Evolutionary conservation across 2,888 invertebrate genomes (phyloP).

Genomic region (Oxytorus armatus): DNA sequence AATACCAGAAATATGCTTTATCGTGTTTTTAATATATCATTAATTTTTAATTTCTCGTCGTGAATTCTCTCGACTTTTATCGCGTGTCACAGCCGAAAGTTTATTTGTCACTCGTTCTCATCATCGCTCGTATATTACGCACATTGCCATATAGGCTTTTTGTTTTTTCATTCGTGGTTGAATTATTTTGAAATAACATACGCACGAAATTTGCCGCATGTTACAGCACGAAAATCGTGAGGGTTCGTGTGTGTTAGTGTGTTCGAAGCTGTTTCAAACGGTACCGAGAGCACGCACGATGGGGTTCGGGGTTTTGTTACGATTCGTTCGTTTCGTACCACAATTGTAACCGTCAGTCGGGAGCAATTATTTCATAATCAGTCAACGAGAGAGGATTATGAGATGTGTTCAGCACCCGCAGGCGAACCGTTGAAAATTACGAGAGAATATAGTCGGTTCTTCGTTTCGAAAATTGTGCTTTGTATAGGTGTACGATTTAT

Average conservation of each 20-base stretch:
- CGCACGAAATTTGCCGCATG: neutral
- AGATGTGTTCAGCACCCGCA: constrained; percentile 20
- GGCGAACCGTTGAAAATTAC: constrained; percentile 21
- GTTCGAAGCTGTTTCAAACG: constrained; percentile 9
- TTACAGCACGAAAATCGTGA: constrained; percentile 1
- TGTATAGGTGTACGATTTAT: no score
- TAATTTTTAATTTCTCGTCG: no score
- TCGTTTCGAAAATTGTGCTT: neutral
- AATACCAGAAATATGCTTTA: no score
- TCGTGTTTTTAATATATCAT: no score
- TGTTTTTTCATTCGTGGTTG: constrained; percentile 6
- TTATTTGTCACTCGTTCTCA: neutral
- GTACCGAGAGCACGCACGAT: neutral
- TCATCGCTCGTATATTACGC: neutral
- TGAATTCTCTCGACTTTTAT: neutral
- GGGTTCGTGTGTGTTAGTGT: neutral
- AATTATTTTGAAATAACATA: constrained; percentile 38
- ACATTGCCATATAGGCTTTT: neutral
- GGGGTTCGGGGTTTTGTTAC: constrained; percentile 21
- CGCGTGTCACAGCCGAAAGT: neutral
- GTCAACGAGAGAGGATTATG: constrained; percentile 37
- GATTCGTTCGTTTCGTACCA: constrained; percentile 52
- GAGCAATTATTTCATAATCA: constrained; percentile 61
- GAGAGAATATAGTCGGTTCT: neutral
- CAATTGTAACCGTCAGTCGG: constrained; percentile 51